phyloP scores from a whole-genome alignment of 2,888 invertebrate genomes.

The Trichacis sp. region DNA sequence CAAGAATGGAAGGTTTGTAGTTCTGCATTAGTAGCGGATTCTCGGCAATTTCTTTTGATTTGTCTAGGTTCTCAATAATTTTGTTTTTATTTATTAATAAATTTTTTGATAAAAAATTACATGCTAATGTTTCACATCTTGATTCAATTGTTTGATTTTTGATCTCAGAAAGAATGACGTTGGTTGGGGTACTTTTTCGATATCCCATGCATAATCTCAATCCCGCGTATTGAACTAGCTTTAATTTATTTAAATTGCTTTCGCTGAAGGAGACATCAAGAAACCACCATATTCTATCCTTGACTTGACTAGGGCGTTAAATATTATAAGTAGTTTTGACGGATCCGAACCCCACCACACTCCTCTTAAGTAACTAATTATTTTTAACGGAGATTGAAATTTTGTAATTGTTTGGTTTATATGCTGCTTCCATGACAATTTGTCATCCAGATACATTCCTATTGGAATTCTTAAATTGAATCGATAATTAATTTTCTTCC shows the following conservation, averaged over 20 bases:
- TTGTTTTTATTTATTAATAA: background rate
- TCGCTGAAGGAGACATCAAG: background rate
- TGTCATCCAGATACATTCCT: background rate
- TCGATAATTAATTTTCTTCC: background rate
- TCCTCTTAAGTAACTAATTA: conserved; percentile 5
- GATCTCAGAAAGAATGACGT: conserved; percentile 16
- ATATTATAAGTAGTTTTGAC: background rate
- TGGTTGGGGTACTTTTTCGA: conserved; percentile 16
- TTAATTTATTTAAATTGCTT: background rate
- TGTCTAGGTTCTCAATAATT: background rate
- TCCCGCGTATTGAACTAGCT: conserved; percentile 6
- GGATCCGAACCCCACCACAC: conserved; percentile 16
- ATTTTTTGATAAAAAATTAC: conserved; percentile 5
- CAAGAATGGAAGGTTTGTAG: background rate
- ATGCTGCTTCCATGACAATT: background rate
- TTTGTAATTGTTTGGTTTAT: background rate
- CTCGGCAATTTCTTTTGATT: background rate
- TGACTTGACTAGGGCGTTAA: background rate
- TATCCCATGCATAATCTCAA: conserved; percentile 21
- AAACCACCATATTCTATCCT: conserved; percentile 8
- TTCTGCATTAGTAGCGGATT: background rate
- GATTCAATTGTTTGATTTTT: conserved; percentile 1
- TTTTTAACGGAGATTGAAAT: background rate
- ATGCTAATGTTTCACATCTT: conserved; percentile 3
- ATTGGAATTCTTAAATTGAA: too few species aligned